Evolutionary conservation across 2,797 vertebrate genomes (phyloP).

Genomic region (Cirrhinus mrigala): DNA sequence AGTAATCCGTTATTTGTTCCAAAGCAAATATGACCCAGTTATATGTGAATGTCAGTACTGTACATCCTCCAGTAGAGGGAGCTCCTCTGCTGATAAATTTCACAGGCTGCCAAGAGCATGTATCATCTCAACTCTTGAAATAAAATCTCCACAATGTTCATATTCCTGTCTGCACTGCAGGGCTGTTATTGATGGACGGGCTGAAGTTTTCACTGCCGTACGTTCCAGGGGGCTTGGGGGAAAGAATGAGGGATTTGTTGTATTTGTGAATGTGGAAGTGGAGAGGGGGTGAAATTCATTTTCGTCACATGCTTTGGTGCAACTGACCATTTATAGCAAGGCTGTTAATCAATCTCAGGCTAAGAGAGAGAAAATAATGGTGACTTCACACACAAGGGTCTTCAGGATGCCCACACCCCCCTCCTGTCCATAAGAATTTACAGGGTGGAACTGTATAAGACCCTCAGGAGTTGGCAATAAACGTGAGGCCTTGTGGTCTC

Average conservation of each 20-base stretch:
- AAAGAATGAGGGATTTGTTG: slow-evolving; percentile 45
- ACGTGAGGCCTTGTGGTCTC: slow-evolving; percentile 9
- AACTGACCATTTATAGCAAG: slow-evolving; percentile 36
- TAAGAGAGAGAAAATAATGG: slow-evolving; percentile 40
- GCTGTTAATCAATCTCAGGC: slow-evolving; percentile 47
- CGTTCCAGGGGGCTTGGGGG: slow-evolving; percentile 12
- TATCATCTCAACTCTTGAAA: slow-evolving; percentile 24
- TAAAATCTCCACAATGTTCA: slow-evolving; percentile 19
- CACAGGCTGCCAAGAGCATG: neutral
- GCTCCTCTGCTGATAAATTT: slow-evolving; percentile 55
- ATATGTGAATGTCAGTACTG: neutral
- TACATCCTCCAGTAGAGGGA: slow-evolving; percentile 72
- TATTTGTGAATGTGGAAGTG: slow-evolving; percentile 50
- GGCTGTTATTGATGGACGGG: slow-evolving; percentile 22
- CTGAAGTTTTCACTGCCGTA: slow-evolving; percentile 25
- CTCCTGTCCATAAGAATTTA: slow-evolving; percentile 35
- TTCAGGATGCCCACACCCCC: neutral
- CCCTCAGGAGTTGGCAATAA: slow-evolving; percentile 45
- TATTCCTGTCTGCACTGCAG: slow-evolving; percentile 28
- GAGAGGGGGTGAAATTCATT: slow-evolving; percentile 36
- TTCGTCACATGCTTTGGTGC: slow-evolving; percentile 34
- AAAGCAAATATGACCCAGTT: slow-evolving; percentile 6
- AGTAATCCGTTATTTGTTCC: neutral
- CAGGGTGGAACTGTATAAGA: slow-evolving; percentile 50
- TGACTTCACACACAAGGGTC: slow-evolving; percentile 1